Evolutionary conservation across 2,888 invertebrate genomes (phyloP), one percentile per base, ranked within the genome.

Genomic region (Drosophila leonis): DNA sequence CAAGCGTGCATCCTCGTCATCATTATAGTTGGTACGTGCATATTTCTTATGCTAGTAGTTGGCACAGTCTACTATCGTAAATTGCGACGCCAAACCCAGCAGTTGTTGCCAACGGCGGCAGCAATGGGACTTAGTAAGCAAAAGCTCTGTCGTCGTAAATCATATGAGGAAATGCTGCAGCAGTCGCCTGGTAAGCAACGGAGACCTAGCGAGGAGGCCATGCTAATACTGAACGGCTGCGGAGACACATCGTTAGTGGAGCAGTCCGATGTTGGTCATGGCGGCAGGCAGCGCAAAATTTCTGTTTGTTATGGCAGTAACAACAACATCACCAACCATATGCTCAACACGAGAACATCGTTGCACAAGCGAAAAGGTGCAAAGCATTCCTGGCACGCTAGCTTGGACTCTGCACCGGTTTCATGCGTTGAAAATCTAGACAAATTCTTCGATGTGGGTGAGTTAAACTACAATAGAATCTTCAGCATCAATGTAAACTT

Each of bases 151-250:
- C 94, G 95, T 75, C 94, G 95, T 57, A 95, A 95, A 90, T 95
- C 95, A 4, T 95, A 95, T 9, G 96, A 96, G 90, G 95, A 95
- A 55, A 94, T 95, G 65, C 78, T 86, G 92, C 94, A 85, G 20
- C 86, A 78, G 35, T 75, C 83, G 29, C 75, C 83, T 20, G 74
- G 60, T 6, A 92, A 86, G 35, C 73, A 79, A 41, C 94, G 95
- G 33, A 93, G 97, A 55, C 97, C 97, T 0, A 97, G 97, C 88
- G 97, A 97, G 83, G 96, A 96, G 87, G 95, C 95, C 0, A 93
- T 95, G 88, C 94, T 95, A 78, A 94, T 95, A 62, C 93, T 94
- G 24, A 94, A 94, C 61, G 94, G 94, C 0, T 93, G 93, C 10
- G 93, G 93, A 5, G 93, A 92, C 10, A 57, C 41, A 10, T 24